Conservation (phyloP, 30 jellyfish, hydroid and myxozoan genomes). For the Clytia hemisphaerica region DNA sequence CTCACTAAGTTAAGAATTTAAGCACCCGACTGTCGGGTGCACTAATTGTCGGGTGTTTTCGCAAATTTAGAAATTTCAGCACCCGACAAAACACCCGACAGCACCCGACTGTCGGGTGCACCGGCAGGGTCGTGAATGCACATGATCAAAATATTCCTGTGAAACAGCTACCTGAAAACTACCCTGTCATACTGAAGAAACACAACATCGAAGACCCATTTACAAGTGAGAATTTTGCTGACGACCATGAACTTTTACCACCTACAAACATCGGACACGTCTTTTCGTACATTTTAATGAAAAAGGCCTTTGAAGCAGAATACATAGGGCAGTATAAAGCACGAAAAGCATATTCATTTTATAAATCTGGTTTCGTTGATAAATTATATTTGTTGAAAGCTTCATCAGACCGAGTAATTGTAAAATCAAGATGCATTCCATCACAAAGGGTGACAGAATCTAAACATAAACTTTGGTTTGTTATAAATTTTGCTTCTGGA, state of each 20-base stretch:
- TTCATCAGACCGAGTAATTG: neutral
- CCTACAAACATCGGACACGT: constrained; percentile 22
- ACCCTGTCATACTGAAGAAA: no score
- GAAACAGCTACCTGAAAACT: no score
- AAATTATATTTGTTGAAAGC: constrained; percentile 13
- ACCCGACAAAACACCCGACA: no score
- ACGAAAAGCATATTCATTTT: constrained; percentile 42
- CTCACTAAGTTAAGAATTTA: no score
- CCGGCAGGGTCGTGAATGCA: no score
- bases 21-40: no score
- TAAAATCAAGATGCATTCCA: constrained; percentile 20
- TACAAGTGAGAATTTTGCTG: neutral
- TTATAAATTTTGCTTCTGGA: neutral
- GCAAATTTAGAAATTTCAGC: no score
- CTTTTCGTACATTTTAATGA: constrained; percentile 32
- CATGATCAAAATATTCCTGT: no score
- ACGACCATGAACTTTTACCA: constrained; percentile 39
- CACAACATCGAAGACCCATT: no score
- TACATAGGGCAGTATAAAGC: constrained; percentile 36
- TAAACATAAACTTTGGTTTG: constrained; percentile 34
- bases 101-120: no score
- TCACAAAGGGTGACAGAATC: constrained; percentile 31
- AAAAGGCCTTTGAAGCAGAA: constrained; percentile 38
- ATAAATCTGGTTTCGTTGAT: constrained; percentile 43
- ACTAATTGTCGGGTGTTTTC: no score